A percentile compares a stretch with the other conserved stretches of the same genome.
Evolutionary conservation across 2,797 vertebrate genomes (phyloP).

Genomic region (Toxotes lorentzi): DNA sequence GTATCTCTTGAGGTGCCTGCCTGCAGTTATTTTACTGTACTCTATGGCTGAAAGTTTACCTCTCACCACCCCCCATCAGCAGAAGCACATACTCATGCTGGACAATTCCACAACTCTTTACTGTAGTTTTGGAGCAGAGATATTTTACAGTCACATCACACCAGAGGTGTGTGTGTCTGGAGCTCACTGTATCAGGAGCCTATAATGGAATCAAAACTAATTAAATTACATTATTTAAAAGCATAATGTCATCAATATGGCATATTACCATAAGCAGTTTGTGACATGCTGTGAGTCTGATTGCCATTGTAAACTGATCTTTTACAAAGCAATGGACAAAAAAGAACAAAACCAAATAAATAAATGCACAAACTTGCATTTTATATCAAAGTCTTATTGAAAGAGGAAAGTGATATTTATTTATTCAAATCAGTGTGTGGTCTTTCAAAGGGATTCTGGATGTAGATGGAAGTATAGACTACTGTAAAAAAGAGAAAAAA

Average conservation of each 20-base stretch:
- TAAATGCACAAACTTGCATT: neutral
- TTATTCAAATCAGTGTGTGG: too few relatives aligned
- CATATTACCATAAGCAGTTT: neutral
- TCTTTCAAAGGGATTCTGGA: neutral
- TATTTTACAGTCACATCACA: neutral
- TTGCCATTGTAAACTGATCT: neutral
- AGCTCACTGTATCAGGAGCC: neutral
- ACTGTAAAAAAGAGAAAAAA: too few relatives aligned
- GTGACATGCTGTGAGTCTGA: neutral
- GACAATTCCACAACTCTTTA: too few relatives aligned
- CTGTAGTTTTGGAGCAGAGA: neutral
- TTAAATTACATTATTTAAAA: neutral
- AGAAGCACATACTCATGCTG: too few relatives aligned
- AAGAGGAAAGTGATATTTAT: too few relatives aligned
- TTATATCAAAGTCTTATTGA: too few relatives aligned
- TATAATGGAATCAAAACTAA: neutral
- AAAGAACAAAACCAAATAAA: neutral
- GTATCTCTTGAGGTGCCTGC: neutral
- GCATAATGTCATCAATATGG: neutral
- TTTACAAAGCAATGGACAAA: too few relatives aligned
- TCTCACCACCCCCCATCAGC: too few relatives aligned
- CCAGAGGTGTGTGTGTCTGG: neutral
- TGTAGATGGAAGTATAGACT: neutral
- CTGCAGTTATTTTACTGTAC: neutral
- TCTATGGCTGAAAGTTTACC: too few relatives aligned